Evolutionary conservation across 2,113 vertebrate species (phyloP).

Genomic region (Cottus gobio): DNA sequence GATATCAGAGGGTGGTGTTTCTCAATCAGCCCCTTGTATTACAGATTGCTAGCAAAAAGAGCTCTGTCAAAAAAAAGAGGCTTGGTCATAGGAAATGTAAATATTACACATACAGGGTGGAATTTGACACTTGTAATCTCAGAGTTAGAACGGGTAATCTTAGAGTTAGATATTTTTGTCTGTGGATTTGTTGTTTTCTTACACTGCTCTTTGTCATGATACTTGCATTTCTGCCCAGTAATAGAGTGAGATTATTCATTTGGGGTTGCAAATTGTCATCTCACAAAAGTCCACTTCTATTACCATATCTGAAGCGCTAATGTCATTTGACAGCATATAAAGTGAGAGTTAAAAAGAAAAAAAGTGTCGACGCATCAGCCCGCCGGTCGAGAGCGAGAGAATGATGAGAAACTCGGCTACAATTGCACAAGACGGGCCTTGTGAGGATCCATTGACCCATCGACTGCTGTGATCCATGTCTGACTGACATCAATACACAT

Average conservation of each 20-base stretch:
- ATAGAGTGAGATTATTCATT: slow-evolving; percentile 54
- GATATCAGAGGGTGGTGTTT: slow-evolving; percentile 40
- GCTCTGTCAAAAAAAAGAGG: not conserved
- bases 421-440: slow-evolving; percentile 59
- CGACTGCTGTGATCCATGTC: slow-evolving; percentile 75
- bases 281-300: slow-evolving; percentile 51
- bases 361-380: slow-evolving; percentile 16
- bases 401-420: slow-evolving; percentile 50
- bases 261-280: slow-evolving; percentile 59
- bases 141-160: slow-evolving; percentile 18
- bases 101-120: slow-evolving; percentile 19
- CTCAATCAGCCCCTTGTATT: slow-evolving; percentile 48
- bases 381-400: not conserved
- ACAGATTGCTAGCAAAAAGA: not conserved
- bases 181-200: slow-evolving; percentile 12
- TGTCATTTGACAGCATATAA: slow-evolving; percentile 57
- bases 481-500: slow-evolving; percentile 78
- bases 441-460: slow-evolving; percentile 73
- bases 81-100: not conserved
- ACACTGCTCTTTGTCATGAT: slow-evolving; percentile 4
- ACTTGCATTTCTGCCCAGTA: slow-evolving; percentile 21
- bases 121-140: slow-evolving; percentile 36
- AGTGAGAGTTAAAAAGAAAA: slow-evolving; percentile 45
- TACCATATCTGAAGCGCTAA: slow-evolving; percentile 41
- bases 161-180: slow-evolving; percentile 17